Conservation (phyloP, 2,113 vertebrate species). For the Rhinolophus sinicus region DNA sequence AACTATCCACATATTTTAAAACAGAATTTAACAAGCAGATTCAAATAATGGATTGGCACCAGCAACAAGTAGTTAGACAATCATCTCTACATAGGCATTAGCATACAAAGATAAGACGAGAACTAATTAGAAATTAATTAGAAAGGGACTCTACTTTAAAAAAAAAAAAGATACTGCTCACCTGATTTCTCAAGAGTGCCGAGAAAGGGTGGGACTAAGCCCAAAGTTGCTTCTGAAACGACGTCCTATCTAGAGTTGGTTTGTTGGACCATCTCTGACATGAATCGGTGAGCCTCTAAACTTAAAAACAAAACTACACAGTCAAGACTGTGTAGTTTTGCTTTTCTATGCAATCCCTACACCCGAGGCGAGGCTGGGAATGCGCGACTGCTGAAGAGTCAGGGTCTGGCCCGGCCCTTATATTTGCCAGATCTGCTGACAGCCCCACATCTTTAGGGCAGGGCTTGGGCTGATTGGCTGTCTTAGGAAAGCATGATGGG, state of each 20-base stretch:
- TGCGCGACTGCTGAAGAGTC: slow-evolving; percentile 97
- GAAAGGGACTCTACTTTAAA: not conserved
- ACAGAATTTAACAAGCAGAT: slow-evolving; percentile 23
- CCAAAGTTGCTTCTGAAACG: slow-evolving; percentile 90
- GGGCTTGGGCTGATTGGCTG: slow-evolving; percentile 87
- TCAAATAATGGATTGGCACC: not conserved
- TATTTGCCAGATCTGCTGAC: slow-evolving; percentile 89
- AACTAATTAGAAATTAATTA: not conserved
- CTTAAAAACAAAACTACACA: slow-evolving; percentile 98
- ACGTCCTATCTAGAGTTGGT: slow-evolving; percentile 93
- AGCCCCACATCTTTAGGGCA: slow-evolving; percentile 82
- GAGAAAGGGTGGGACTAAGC: slow-evolving; percentile 91
- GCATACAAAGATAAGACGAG: not conserved
- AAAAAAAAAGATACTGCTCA: slow-evolving; percentile 87
- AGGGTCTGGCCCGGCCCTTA: slow-evolving; percentile 88
- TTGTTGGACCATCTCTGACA: slow-evolving; percentile 92
- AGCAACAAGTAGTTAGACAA: not conserved
- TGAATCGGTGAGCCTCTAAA: slow-evolving; percentile 93
- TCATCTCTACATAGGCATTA: not conserved
- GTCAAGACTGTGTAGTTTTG: slow-evolving; percentile 95
- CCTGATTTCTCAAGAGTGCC: slow-evolving; percentile 97
- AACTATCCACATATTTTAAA: slow-evolving; percentile 15
- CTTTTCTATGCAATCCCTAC: slow-evolving; percentile 98
- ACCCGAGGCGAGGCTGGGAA: slow-evolving; percentile 99
- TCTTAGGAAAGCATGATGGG: slow-evolving; percentile 82